Evolutionary conservation across 2,888 invertebrate species (phyloP), one percentile per base, ranked within the genome.

Genomic region (Ormyrus labotus): DNA sequence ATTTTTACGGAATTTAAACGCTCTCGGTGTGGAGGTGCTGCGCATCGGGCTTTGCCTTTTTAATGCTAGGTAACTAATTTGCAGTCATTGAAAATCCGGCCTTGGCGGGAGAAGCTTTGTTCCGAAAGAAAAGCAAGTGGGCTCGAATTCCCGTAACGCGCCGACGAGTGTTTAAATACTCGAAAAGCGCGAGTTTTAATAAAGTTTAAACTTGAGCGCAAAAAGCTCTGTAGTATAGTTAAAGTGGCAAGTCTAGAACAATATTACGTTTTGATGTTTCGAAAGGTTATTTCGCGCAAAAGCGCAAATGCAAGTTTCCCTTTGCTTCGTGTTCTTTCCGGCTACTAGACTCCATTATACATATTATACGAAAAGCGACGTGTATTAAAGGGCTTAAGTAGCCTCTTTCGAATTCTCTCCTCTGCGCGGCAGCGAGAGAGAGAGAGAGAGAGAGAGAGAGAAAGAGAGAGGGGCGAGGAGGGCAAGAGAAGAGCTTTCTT

Each of bases 381-480:
- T 48, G 65, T 64, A 81, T 78, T 74, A 81, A 73, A 78, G 60
- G 55, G 70, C 73, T 74, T 70, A 65, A 60, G 78, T 69, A 78
- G 64, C 65, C 65, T 50, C 57, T 63, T 77, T 51, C 51, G 47
- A 73, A 80, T 80, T 75, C 80, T 60, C 60, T 48, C 76, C 8
- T 34, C 19, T 13, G 34, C 34, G 34, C 34, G 34, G 34, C 34
- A 2, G 34, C 3, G 34, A 34, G 34, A 34, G 34, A 34, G 4
- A 34, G 34, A 34, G 34, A 34, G 34, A 34, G 34, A 34, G 34
- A 34, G 34, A 34, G 34, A 34, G 34, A 34, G 34, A 34, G 34
- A 34, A 2, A 2, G 34, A 34, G 34, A 34, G 34, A 2, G 34
- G 34, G 34, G 34, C 34, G 34, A 34, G 2, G 34, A 2, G 34